Percentiles rank a stretch among this genome's conserved stretches.
Evolutionary conservation across 2,888 invertebrate species (phyloP).

Genomic region (Sarcophaga carnaria): DNA sequence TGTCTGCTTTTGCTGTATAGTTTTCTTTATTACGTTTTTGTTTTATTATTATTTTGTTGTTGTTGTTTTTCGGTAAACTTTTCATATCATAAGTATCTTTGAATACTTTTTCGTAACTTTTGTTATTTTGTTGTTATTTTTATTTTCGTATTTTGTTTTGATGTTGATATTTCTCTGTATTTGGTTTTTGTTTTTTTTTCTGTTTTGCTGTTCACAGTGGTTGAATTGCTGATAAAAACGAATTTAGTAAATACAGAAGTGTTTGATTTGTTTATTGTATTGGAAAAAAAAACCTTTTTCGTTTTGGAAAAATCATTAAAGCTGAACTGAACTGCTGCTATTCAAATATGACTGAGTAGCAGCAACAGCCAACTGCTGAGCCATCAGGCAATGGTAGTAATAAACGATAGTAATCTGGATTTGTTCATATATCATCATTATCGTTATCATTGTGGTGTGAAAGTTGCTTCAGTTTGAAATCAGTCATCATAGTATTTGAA

Average conservation of each 20-base stretch:
- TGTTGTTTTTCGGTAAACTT: constrained; percentile 38
- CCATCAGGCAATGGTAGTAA: neutral
- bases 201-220: constrained; percentile 21
- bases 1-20: constrained; percentile 15
- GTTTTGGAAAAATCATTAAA: constrained; percentile 59
- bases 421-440: neutral
- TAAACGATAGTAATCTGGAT: constrained; percentile 10
- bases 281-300: neutral
- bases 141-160: constrained; percentile 52
- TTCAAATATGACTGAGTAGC: constrained; percentile 42
- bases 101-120: constrained; percentile 53
- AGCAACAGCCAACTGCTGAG: neutral
- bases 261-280: constrained; percentile 39
- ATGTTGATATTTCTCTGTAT: constrained; percentile 31
- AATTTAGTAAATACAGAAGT: neutral
- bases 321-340: constrained; percentile 44
- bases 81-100: constrained; percentile 46
- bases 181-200: constrained; percentile 1
- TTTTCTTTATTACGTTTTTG: constrained; percentile 32
- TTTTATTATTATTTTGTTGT: neutral
- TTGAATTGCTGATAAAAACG: constrained; percentile 7
- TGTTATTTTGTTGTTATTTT: constrained; percentile 36
- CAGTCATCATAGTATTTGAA: too few relatives aligned
- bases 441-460: neutral
- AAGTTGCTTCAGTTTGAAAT: neutral